Percentiles rank a stretch among this genome's conserved stretches.
Evolutionary conservation across 2,797 vertebrate species (phyloP).

Genomic region (Salmo trutta): DNA sequence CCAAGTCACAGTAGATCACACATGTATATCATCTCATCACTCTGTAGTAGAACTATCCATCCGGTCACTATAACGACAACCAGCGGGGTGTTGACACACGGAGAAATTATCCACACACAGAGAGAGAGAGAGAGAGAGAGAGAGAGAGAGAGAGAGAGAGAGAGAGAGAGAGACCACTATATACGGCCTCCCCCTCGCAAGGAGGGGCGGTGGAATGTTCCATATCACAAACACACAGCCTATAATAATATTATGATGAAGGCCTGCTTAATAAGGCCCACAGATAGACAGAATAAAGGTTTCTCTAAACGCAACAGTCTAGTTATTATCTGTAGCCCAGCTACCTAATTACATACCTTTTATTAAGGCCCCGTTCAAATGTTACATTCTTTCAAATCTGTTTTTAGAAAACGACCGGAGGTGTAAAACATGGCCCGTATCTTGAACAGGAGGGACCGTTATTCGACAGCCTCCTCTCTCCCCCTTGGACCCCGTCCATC

Average conservation of each 20-base stretch:
- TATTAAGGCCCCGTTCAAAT: not conserved
- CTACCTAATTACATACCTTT: constrained; percentile 21
- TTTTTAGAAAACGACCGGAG: not conserved
- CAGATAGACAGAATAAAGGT: not conserved
- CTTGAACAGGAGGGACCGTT: not conserved
- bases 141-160: too few relatives aligned
- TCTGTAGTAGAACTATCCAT: too few relatives aligned
- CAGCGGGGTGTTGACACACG: too few relatives aligned
- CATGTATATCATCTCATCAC: too few relatives aligned
- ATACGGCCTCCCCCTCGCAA: too few relatives aligned
- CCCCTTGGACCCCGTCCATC: constrained; percentile 28
- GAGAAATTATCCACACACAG: too few relatives aligned
- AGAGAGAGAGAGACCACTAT: too few relatives aligned
- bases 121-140: too few relatives aligned
- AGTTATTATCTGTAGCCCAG: constrained; percentile 15
- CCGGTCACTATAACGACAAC: too few relatives aligned
- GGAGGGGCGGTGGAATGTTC: not conserved
- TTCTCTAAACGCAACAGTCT: not conserved
- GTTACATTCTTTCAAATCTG: constrained; percentile 38
- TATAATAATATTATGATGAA: not conserved
- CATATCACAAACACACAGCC: constrained; percentile 20
- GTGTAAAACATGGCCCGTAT: not conserved
- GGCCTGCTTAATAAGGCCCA: too few relatives aligned
- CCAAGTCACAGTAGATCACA: constrained; percentile 19
- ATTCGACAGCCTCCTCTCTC: not conserved